These are phyloP conservation scores for Thomomys bottae DNA, from an alignment of 2,113 vertebrate genomes.

Conservation along the genomic window DNA sequence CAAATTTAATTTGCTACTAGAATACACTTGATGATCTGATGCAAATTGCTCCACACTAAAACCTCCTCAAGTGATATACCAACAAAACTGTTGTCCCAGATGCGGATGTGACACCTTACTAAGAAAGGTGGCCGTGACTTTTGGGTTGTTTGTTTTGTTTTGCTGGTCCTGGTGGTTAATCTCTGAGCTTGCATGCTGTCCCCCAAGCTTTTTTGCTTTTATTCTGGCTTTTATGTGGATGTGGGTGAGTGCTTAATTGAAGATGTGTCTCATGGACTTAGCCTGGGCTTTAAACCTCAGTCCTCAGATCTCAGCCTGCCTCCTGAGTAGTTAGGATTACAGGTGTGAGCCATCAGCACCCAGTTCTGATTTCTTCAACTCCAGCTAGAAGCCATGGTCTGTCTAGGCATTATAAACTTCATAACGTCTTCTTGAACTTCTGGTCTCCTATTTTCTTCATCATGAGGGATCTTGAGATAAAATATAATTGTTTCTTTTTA, in stretches of 20 bases:
- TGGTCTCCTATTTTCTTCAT: background rate
- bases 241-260: too few relatives aligned
- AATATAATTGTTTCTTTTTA: background rate
- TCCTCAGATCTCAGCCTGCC: too few relatives aligned
- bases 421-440: background rate
- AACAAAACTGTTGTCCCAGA: background rate
- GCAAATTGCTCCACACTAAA: background rate
- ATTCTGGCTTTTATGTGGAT: too few relatives aligned
- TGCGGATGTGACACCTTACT: background rate
- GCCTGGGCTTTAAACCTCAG: too few relatives aligned
- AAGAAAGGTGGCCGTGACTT: background rate
- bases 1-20: background rate
- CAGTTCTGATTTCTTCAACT: background rate
- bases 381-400: background rate
- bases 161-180: too few relatives aligned
- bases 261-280: too few relatives aligned
- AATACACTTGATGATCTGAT: background rate
- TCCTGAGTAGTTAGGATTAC: too few relatives aligned
- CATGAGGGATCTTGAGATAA: constrained; percentile 1
- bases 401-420: background rate
- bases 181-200: too few relatives aligned
- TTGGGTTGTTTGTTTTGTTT: background rate
- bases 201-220: too few relatives aligned
- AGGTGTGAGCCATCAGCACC: too few relatives aligned
- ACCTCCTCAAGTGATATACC: background rate